phyloP scores from a whole-genome alignment of 2,888 invertebrate genomes.

The Rhyacophila evoluta region DNA sequence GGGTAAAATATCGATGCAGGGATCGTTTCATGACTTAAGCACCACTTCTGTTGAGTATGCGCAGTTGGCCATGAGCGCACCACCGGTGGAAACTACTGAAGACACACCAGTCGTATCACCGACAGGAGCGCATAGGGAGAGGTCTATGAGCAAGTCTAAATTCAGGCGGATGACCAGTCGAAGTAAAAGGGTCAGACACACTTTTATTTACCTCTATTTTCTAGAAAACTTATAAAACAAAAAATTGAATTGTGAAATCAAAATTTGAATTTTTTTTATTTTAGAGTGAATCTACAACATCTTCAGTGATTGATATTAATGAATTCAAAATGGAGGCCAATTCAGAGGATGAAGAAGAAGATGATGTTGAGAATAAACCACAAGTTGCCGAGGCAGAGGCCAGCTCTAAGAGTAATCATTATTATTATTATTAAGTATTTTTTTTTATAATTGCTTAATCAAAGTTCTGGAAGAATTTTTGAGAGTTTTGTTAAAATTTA shows the following conservation, averaged over 20 bases:
- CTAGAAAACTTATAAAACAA: no score
- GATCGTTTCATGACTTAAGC: slow-evolving; percentile 35
- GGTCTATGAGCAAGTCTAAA: slow-evolving; percentile 8
- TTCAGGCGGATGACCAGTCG: background rate
- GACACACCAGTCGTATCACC: background rate
- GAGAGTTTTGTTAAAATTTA: no score
- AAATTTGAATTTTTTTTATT: background rate
- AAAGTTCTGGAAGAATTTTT: no score
- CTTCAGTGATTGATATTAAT: slow-evolving; percentile 36
- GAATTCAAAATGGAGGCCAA: background rate
- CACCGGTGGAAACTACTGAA: background rate
- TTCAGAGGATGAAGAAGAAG: background rate
- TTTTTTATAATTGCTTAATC: no score
- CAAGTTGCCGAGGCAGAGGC: slow-evolving; percentile 55
- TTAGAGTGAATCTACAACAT: slow-evolving; percentile 38
- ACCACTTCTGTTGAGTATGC: slow-evolving; percentile 38
- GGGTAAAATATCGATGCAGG: slow-evolving; percentile 45
- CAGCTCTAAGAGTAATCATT: slow-evolving; percentile 41
- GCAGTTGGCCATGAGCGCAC: slow-evolving; percentile 30
- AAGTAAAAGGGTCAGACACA: slow-evolving; percentile 21
- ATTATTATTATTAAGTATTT: no score
- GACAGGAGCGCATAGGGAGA: background rate
- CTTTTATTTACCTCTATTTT: no score
- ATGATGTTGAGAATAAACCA: slow-evolving; percentile 22
- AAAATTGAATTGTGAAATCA: no score